Base-by-base conservation (phyloP, 2,888 invertebrate genomes). In the Celastrina argiolus region DNA sequence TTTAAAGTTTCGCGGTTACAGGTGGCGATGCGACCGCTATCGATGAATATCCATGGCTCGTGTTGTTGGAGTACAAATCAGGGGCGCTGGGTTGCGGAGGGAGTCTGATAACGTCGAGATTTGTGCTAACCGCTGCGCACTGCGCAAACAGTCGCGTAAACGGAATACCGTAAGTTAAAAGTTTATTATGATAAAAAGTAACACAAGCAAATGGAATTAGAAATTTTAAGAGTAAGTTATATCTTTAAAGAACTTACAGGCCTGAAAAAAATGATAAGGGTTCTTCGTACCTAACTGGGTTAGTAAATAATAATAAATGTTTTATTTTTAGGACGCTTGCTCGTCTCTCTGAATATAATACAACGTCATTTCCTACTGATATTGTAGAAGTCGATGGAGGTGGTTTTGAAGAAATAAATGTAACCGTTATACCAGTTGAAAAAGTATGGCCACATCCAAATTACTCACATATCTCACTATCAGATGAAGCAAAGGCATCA, bases 1-100 rank as follows among this genome's bases (percentile, higher is more conserved):
- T 6, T 31, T 31, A 6, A 31, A 51, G 10, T 14, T 51, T 22
- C 22, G 1, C 22, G 10, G 12, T 71, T 70, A 7, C 67, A 76
- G 76, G 74, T 7, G 91, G 92, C 2, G 75, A 79, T 0, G 74
- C 79, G 66, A 84, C 91, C 3, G 69, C 66, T 0, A 69, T 91
- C 2, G 88, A 87, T 22, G 90, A 91, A 73, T 91, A 84, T 73
- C 92, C 92, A 1, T 92, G 92, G 91, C 77, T 90, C 77, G 90
- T 81, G 0, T 75, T 90, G 64, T 71, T 92, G 14, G 76, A 85
- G 65, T 91, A 90, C 71, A 69, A 66, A 2, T 64, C 64, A 1
- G 66, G 65, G 0, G 8, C n/a, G 1, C 69, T 70, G 51, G 72
- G 78, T 2, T 92, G 92, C 73, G 89, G 86, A 6, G 90, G 87